Conservation (phyloP, 2,888 invertebrate species). For the Sinhomidia bicolor region DNA sequence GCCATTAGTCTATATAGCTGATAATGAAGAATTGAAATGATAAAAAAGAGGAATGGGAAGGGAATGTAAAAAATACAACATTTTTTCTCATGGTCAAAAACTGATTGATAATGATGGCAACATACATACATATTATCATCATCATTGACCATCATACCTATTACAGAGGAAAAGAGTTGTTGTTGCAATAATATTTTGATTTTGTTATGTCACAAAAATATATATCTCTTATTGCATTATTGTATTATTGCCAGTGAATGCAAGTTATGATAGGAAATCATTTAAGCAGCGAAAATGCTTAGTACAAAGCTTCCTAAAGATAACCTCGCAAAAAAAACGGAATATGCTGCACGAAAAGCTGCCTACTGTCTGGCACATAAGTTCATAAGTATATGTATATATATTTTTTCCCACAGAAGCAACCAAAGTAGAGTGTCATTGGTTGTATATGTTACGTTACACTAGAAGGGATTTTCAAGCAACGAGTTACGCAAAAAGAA, state of each 20-base stretch:
- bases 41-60: neutral
- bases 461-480: too few species aligned
- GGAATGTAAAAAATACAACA: neutral
- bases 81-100: slow-evolving; percentile 18
- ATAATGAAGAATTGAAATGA: slow-evolving; percentile 14
- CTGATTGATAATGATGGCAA: neutral
- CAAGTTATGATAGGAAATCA: neutral
- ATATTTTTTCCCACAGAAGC: neutral
- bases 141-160: neutral
- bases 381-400: too few species aligned
- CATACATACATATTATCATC: neutral
- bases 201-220: neutral
- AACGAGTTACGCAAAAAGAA: neutral
- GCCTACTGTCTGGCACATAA: neutral
- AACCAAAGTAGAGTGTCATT: neutral
- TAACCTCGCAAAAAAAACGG: neutral
- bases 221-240: too few species aligned
- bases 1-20: slow-evolving; percentile 9
- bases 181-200: neutral
- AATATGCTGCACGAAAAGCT: neutral
- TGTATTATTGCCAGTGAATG: neutral
- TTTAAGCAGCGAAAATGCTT: neutral
- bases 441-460: too few species aligned
- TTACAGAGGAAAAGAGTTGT: neutral
- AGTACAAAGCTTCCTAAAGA: neutral